Evolutionary conservation across 2,888 invertebrate species (phyloP), one percentile per base, ranked within the genome.

Genomic region (Microdon myrmicae): DNA sequence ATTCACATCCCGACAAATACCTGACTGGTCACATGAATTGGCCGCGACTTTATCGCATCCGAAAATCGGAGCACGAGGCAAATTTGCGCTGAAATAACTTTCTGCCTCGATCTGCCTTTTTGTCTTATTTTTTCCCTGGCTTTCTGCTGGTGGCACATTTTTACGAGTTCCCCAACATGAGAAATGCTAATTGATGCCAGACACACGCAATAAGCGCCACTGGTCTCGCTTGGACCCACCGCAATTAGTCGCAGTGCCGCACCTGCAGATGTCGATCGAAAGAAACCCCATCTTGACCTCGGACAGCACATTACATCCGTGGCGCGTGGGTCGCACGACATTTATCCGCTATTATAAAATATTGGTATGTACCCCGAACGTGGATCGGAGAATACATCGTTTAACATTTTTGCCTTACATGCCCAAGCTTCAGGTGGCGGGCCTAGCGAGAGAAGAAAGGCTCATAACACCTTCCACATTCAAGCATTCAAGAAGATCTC

Each of bases 151-250:
- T 39, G 41, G 32, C 23, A 31, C 28, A n/a, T 13, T 19, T 7
- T 9, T 16, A 14, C 17, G 38, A 12, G 25, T 39, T 41, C 29
- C 28, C 45, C 54, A 37, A 54, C 54, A 54, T 49, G 49, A 38
- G 39, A 54, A 49, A 48, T 55, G 55, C 55, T 61, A 61, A 61
- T 55, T 61, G 55, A 38, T 61, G 55, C 49, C 48, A 32, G 38
- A 20, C 38, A 49, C 48, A 55, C 48, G 32, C 47, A 26, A 14
- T 23, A 23, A n/a, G 5, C 6, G 10, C 6, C 10, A 19, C 2
- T 32, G 5, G 3, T 23, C 8, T 5, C 6, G 12, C 26, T 16
- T 39, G 39, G 28, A 25, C 28, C 10, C 22, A 7, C 19, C n/a
- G 10, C 47, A 41, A 26, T 43, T 22, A 47, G 7, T 20, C 14